Conservation (phyloP, 2,888 invertebrate species). For the Villa cingulata region DNA sequence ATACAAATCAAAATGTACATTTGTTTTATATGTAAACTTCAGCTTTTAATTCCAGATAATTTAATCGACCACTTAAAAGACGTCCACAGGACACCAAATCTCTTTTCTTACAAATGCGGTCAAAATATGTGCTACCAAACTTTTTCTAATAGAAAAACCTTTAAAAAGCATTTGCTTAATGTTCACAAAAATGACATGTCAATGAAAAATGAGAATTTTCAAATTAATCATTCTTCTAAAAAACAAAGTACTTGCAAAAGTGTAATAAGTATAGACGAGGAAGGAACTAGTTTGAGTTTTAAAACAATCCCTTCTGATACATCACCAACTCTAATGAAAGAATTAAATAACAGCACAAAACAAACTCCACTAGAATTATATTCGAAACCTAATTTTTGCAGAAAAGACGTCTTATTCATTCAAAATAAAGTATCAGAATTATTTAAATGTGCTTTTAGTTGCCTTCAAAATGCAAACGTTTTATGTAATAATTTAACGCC, state of each 20-base stretch:
- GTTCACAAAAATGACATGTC: background rate
- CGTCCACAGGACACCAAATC: background rate
- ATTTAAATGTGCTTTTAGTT: background rate
- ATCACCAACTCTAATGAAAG: too few relatives aligned
- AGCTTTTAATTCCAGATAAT: background rate
- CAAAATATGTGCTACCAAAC: background rate
- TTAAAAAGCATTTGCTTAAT: background rate
- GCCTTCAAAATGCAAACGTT: background rate
- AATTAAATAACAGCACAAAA: too few relatives aligned
- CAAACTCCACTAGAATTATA: background rate
- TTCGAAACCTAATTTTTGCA: background rate
- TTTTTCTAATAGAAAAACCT: background rate
- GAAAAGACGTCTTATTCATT: background rate
- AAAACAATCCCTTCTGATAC: too few relatives aligned
- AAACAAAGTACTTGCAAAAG: too few relatives aligned
- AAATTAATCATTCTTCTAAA: too few relatives aligned
- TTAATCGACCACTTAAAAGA: background rate
- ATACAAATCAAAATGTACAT: background rate
- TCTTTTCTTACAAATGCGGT: too few relatives aligned
- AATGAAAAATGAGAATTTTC: too few relatives aligned
- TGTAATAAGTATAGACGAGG: too few relatives aligned
- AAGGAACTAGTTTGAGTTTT: background rate
- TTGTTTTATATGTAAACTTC: conserved; percentile 1
- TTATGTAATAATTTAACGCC: background rate
- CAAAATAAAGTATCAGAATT: background rate